Evolutionary conservation across 2,113 vertebrate species (phyloP), one percentile per base, ranked within the genome.

Genomic region (Sinosuthora webbiana): DNA sequence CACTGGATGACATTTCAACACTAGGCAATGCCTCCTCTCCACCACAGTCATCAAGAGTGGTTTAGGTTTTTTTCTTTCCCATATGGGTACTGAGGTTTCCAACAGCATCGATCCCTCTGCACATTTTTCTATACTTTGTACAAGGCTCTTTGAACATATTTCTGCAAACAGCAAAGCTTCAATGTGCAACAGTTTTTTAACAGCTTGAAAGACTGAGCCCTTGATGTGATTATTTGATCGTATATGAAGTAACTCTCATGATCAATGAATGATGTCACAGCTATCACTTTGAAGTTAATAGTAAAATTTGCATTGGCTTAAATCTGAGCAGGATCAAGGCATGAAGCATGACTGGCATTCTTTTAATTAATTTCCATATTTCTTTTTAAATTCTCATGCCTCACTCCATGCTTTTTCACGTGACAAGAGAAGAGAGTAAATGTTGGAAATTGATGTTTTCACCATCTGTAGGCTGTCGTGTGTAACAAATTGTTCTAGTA

Each of bases 1-100:
- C 85, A 90, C 41, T 94, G 84, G 91, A 96, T 93, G 69, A 94
- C 88, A 95, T 94, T 92, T 96, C 93, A 93, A 92, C 95, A 90
- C 90, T 45, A 96, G 65, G 90, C 94, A 67, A 92, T 94, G 94
- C 71, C 96, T 97, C 77, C 65, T 93, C 95, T 91, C 60, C 69
- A 82, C 92, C 94, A 87, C 90, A 95, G 73, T 75, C 90, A 82
- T 93, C 79, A 83, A 33, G 94, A 94, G 91, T 74, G 89, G 90
- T 93, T 92, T 83, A 67, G 22, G 25, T 3, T 71, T 94, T 89
- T 78, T 88, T 27, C 23, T 57, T 83, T 88, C 28, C 94, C 94
- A 97, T 96, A 88, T 94, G 95, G 83, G 83, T 82, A 93, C 68
- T 56, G 88, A 95, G 76, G 88, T 86, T 96, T 96, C 80, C 41